Base-by-base conservation (phyloP, 2,888 invertebrate species). In the Bellardia bayeri region DNA sequence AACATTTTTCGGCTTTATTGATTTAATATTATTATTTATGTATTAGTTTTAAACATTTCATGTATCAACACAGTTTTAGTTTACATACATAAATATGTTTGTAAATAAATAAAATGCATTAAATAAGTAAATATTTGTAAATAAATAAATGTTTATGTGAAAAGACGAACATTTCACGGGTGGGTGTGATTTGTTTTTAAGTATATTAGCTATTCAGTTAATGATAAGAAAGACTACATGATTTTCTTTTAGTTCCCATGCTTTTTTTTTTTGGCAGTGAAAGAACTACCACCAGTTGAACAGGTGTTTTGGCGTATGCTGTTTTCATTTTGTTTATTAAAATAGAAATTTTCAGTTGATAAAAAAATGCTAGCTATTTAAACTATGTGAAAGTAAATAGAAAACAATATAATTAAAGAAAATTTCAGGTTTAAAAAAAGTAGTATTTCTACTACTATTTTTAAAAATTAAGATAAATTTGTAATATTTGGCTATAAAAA, bases 111-210 rank as follows among this genome's bases (percentile, higher is more conserved):
- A 40, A 64, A 78, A 72, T 45, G 11, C n/a, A 51, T 51, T n/a
- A 23, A 30, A 30, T 11, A 61, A 58, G 37, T 80, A 61, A 66
- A 68, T 84, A 40, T 45, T 63, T 75, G 51, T 40, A 7, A 49
- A 23, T 58, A 7, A 49, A 23, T 58, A 75, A 58, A 76, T 42
- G 49, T 23, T 76, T 16, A 16, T 8, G 9, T 8, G 9, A 56
- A 56, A 56, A 23, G 37, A 13, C 49, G 33, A 16, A 51, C 37
- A 33, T 79, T 74, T 68, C 23, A 51, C 49, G 54, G 68, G 72
- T 85, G 85, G 74, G 79, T 80, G 85, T 80, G 74, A 85, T 37
- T 64, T 76, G 6, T 76, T 71, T 42, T 40, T 66, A 6, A 58
- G 8, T 6, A 54, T 8, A 54, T 45, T 45, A 16, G 8, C 9